Percentiles rank a stretch among this genome's conserved stretches.
phyloP scores from a whole-genome alignment of 2,888 invertebrate species.

The Emmelina monodactyla region DNA sequence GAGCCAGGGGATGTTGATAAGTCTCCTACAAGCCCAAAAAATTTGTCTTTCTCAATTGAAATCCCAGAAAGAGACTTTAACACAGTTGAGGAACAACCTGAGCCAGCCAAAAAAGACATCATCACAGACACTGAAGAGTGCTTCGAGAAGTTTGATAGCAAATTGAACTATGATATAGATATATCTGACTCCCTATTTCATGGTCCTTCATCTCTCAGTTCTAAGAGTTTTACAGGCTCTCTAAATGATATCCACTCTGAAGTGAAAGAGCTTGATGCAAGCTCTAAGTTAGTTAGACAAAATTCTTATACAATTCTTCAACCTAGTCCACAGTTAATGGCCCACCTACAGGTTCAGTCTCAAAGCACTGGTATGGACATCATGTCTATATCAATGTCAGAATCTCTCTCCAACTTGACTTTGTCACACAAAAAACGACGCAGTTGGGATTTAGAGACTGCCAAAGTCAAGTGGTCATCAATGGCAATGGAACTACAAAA shows the following conservation, averaged over 20 bases:
- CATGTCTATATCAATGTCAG: slow-evolving; percentile 59
- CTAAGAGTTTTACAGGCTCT: slow-evolving; percentile 56
- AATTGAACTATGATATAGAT: slow-evolving; percentile 7
- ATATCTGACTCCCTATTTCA: slow-evolving; percentile 17
- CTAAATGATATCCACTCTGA: slow-evolving; percentile 46
- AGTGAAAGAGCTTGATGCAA: slow-evolving; percentile 23
- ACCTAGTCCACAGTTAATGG: slow-evolving; percentile 78
- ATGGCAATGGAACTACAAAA: slow-evolving; percentile 50
- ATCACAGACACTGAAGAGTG: slow-evolving; percentile 2
- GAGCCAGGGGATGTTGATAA: slow-evolving; percentile 17
- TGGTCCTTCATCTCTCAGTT: slow-evolving; percentile 25
- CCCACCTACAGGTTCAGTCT: slow-evolving; percentile 66
- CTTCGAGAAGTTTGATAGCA: background rate
- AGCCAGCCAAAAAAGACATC: slow-evolving; percentile 18
- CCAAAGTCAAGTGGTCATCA: slow-evolving; percentile 59
- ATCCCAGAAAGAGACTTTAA: slow-evolving; percentile 44
- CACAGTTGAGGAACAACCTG: slow-evolving; percentile 17
- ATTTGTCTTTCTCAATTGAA: slow-evolving; percentile 22
- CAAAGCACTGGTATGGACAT: slow-evolving; percentile 51
- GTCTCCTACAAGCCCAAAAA: slow-evolving; percentile 12
- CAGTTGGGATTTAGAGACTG: slow-evolving; percentile 54
- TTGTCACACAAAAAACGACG: slow-evolving; percentile 40
- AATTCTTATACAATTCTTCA: slow-evolving; percentile 80
- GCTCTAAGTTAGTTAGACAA: slow-evolving; percentile 68
- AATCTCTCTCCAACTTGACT: slow-evolving; percentile 42